Percentiles rank a stretch among this genome's conserved stretches.
phyloP scores from a whole-genome alignment of 2,113 vertebrate species.

The Brachionichthys hirsutus region DNA sequence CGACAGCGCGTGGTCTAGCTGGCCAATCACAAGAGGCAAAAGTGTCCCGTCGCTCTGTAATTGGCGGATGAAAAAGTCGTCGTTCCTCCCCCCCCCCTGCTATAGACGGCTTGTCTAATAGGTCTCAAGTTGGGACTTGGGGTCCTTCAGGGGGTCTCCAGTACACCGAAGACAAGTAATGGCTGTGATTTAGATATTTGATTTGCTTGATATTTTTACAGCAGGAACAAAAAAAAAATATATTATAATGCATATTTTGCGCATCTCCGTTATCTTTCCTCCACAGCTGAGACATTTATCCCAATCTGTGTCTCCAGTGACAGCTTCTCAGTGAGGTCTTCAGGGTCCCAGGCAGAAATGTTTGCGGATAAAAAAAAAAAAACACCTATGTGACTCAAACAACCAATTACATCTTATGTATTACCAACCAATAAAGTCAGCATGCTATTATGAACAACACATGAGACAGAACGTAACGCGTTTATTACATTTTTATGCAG shows the following conservation, averaged over 20 bases:
- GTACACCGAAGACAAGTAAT: slow-evolving; percentile 45
- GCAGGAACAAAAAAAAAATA: slow-evolving; percentile 34
- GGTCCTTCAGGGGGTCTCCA: slow-evolving; percentile 54
- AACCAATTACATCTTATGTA: slow-evolving; percentile 50
- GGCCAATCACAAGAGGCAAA: slow-evolving; percentile 54
- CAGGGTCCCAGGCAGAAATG: slow-evolving; percentile 42
- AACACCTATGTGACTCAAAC: slow-evolving; percentile 37
- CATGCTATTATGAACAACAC: slow-evolving; percentile 50
- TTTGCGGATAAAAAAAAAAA: slow-evolving; percentile 24
- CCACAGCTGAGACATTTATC: slow-evolving; percentile 52
- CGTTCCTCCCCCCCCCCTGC: slow-evolving; percentile 50
- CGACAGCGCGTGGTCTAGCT: slow-evolving; percentile 17
- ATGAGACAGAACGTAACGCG: slow-evolving; percentile 34
- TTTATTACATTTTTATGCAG: slow-evolving; percentile 47
- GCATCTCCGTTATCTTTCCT: slow-evolving; percentile 47
- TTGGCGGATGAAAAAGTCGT: slow-evolving; percentile 46
- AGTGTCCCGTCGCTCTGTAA: slow-evolving; percentile 31
- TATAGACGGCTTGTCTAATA: slow-evolving; percentile 50
- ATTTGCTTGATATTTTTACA: slow-evolving; percentile 54
- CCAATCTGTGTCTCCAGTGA: slow-evolving; percentile 41
- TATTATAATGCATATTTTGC: slow-evolving; percentile 42
- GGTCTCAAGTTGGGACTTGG: slow-evolving; percentile 60
- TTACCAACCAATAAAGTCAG: slow-evolving; percentile 56
- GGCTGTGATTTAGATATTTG: slow-evolving; percentile 57
- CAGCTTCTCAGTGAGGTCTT: slow-evolving; percentile 36